phyloP scores from a whole-genome alignment of 2,888 invertebrate species.

The Matsumyia berberina region DNA sequence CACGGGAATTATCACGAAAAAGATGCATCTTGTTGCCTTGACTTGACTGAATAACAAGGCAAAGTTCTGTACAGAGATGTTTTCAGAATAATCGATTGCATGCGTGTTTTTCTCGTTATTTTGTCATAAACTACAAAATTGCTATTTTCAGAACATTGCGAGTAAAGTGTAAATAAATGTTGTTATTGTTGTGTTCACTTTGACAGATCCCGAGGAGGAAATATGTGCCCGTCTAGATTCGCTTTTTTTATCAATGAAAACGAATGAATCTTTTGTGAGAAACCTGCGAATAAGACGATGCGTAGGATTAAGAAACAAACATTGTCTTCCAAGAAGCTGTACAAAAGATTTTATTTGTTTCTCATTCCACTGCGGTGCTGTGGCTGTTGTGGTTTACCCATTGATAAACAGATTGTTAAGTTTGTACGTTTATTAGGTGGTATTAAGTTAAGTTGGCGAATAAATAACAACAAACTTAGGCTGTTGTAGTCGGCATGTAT shows the following conservation, averaged over 20 bases:
- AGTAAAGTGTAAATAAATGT: not conserved
- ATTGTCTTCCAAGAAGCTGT: not conserved
- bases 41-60: constrained; percentile 7
- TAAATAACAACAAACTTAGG: constrained; percentile 1
- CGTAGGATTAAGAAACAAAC: not conserved
- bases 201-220: not conserved
- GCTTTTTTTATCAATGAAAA: constrained; percentile 13
- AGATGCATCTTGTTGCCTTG: constrained; percentile 34
- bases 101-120: not conserved
- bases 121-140: not conserved
- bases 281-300: not conserved
- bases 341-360: not conserved
- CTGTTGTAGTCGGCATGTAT: constrained; percentile 1
- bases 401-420: constrained; percentile 16
- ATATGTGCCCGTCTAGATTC: not conserved
- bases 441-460: constrained; percentile 8
- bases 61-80: constrained; percentile 3
- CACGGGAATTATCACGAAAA: not conserved
- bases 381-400: constrained; percentile 1
- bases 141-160: constrained; percentile 12
- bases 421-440: constrained; percentile 7
- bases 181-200: not conserved
- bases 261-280: not conserved
- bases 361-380: not conserved
- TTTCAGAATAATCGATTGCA: constrained; percentile 24